Evolutionary conservation across 2,113 vertebrate species (phyloP).

Genomic region (Rhinopomastus cyanomelas): DNA sequence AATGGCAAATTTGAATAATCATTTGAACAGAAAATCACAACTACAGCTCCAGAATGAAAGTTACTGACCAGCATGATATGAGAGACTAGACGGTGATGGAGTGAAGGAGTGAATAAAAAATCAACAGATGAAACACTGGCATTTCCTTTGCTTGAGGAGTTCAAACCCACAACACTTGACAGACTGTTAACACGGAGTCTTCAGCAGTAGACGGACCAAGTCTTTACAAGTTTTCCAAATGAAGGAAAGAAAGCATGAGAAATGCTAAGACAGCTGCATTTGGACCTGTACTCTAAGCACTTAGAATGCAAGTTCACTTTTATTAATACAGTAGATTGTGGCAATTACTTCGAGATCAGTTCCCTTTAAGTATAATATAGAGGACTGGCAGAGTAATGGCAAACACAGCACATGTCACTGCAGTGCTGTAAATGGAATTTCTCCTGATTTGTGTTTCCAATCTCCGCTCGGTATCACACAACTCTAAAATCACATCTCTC

Average conservation of each 20-base stretch:
- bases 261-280: background rate
- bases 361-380: constrained; percentile 86
- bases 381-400: constrained; percentile 82
- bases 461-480: constrained; percentile 80
- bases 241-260: background rate
- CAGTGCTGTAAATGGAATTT: constrained; percentile 80
- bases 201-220: background rate
- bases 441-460: constrained; percentile 82
- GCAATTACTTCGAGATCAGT: constrained; percentile 46
- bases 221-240: background rate
- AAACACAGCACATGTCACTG: constrained; percentile 79
- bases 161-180: background rate
- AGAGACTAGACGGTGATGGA: background rate
- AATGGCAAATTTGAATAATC: background rate
- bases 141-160: background rate
- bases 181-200: background rate
- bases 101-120: background rate
- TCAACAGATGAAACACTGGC: background rate
- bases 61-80: background rate
- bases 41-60: background rate
- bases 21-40: background rate
- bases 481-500: constrained; percentile 71
- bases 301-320: constrained; percentile 12
- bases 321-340: constrained; percentile 4
- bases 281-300: background rate